These are phyloP conservation scores for Labeo rohita DNA, from an alignment of 2,113 vertebrate genomes.

Conservation along the genomic window DNA sequence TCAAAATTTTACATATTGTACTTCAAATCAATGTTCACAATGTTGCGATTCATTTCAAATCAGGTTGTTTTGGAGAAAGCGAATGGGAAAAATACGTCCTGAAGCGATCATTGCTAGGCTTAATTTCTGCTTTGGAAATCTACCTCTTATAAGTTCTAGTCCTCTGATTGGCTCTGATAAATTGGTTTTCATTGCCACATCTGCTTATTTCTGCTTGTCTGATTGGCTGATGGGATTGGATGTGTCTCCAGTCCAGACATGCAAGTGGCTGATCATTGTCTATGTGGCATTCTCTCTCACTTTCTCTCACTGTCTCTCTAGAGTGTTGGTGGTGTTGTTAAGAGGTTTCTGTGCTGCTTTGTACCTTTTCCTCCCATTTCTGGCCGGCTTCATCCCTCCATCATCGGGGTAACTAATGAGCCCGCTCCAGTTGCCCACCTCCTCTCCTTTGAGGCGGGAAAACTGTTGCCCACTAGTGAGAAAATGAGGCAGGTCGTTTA, in stretches of 20 bases:
- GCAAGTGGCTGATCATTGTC: constrained; percentile 66
- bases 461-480: constrained; percentile 97
- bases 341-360: constrained; percentile 69
- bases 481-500: constrained; percentile 93
- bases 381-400: constrained; percentile 90
- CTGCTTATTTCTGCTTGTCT: constrained; percentile 33
- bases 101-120: background rate
- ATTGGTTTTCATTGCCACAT: constrained; percentile 1
- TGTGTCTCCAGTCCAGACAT: constrained; percentile 70
- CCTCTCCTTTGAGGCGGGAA: constrained; percentile 97
- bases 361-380: constrained; percentile 97
- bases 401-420: constrained; percentile 95
- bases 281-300: constrained; percentile 52
- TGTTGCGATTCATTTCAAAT: background rate
- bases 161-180: constrained; percentile 42
- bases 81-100: constrained; percentile 2
- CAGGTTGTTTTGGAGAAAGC: background rate
- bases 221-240: constrained; percentile 50
- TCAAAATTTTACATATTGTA: background rate
- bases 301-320: constrained; percentile 66
- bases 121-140: background rate
- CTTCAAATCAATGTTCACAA: background rate
- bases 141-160: background rate
- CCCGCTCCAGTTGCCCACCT: constrained; percentile 95
- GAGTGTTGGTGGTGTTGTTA: constrained; percentile 71